Evolutionary conservation across 2,888 invertebrate genomes (phyloP).

Genomic region (Pseudococcus jackbeardsleyi): DNA sequence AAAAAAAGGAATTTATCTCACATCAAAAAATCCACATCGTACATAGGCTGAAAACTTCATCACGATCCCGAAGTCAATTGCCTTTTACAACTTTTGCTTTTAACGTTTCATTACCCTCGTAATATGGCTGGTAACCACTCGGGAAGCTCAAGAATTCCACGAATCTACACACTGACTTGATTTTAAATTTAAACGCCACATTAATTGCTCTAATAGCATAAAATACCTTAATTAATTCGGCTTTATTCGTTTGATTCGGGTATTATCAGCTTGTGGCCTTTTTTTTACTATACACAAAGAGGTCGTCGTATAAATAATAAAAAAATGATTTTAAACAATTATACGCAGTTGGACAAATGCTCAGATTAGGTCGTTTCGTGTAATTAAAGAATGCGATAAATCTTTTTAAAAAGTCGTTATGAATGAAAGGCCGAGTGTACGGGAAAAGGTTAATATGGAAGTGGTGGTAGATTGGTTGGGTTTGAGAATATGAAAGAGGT

Average conservation of each 20-base stretch:
- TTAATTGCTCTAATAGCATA: slow-evolving; percentile 35
- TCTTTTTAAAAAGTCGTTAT: slow-evolving; percentile 22
- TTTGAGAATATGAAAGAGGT: no score
- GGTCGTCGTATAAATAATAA: slow-evolving; percentile 13
- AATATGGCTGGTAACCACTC: neutral
- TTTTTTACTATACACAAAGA: neutral
- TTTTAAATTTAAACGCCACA: slow-evolving; percentile 6
- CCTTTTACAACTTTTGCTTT: slow-evolving; percentile 32
- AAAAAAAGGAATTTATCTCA: neutral
- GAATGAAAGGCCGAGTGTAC: neutral
- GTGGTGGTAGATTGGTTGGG: neutral
- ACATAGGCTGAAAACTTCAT: neutral
- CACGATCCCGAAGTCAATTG: slow-evolving; percentile 7
- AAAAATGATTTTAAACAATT: slow-evolving; percentile 40
- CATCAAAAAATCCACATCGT: neutral
- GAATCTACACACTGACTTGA: neutral
- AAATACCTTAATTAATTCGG: slow-evolving; percentile 43
- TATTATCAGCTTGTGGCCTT: slow-evolving; percentile 15
- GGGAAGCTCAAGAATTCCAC: neutral
- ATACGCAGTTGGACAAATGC: slow-evolving; percentile 5
- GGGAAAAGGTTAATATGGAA: neutral
- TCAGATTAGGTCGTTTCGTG: slow-evolving; percentile 16
- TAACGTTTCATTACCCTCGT: slow-evolving; percentile 18
- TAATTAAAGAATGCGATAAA: slow-evolving; percentile 17
- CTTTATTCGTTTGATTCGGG: slow-evolving; percentile 10